Conservation (phyloP, 2,888 invertebrate species). For the Caenorhabditis angaria region DNA sequence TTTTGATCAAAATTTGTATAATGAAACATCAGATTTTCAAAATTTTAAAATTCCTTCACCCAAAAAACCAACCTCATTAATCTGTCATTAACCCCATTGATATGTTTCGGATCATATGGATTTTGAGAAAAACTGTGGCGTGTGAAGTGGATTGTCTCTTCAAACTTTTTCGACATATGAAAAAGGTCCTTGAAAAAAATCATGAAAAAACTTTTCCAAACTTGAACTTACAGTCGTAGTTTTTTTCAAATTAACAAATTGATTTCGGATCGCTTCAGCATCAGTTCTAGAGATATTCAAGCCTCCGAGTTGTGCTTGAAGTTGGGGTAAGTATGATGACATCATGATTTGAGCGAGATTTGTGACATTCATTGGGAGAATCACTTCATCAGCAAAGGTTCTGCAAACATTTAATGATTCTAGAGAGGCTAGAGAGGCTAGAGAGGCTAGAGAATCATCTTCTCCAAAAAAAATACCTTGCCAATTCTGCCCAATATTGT, state of each 20-base stretch:
- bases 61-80: constrained; percentile 41
- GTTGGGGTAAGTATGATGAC: constrained; percentile 53
- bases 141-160: constrained; percentile 41
- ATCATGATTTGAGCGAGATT: constrained; percentile 65
- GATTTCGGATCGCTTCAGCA: constrained; percentile 38
- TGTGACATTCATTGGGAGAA: constrained; percentile 73
- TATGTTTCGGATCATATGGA: constrained; percentile 52
- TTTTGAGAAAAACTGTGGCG: constrained; percentile 45
- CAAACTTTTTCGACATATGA: constrained; percentile 44
- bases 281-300: constrained; percentile 32
- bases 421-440: not conserved
- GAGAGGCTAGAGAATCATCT: not conserved
- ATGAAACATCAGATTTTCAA: too few relatives aligned
- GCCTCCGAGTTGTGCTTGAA: constrained; percentile 38
- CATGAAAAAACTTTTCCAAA: not conserved
- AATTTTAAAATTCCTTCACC: not conserved
- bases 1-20: too few relatives aligned
- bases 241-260: constrained; percentile 25
- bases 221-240: constrained; percentile 15
- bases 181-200: constrained; percentile 25
- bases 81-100: constrained; percentile 56
- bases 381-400: constrained; percentile 70
- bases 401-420: constrained; percentile 15
- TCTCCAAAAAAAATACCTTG: constrained; percentile 52
- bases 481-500: constrained; percentile 73